Conservation (phyloP, 2,113 vertebrate species). For the Oxyruncus cristatus region DNA sequence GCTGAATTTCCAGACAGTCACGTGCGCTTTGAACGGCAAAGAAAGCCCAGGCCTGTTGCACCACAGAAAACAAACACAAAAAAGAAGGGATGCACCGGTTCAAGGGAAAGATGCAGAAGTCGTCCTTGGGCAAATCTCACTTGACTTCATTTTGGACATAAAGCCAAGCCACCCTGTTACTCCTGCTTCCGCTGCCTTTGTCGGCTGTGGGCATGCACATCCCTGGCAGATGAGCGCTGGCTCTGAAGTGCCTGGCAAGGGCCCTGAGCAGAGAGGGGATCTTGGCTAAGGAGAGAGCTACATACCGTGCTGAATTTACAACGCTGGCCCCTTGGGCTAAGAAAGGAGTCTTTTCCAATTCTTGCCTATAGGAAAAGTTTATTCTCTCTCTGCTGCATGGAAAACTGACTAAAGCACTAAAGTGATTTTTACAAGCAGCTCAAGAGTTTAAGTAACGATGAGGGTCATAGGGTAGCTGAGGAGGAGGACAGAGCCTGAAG, state of each 20-base stretch:
- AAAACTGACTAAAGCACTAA: neutral
- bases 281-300: neutral
- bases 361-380: neutral
- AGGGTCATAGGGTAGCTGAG: neutral
- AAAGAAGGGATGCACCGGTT: neutral
- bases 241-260: fast-evolving
- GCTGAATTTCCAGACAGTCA: slow-evolving; percentile 33
- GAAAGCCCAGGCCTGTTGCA: neutral
- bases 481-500: neutral
- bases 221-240: neutral
- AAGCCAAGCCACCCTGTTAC: neutral
- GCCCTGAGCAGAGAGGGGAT: neutral
- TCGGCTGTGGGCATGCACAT: fast-evolving
- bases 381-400: neutral
- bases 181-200: neutral
- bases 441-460: neutral
- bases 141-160: neutral
- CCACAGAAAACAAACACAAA: neutral
- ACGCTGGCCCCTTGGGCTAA: neutral
- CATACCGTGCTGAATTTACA: neutral
- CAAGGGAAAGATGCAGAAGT: neutral
- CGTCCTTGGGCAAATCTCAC: neutral
- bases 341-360: neutral
- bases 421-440: neutral
- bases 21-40: neutral